Conservation (phyloP, 2,113 vertebrate species). For the Raja brachyura region DNA sequence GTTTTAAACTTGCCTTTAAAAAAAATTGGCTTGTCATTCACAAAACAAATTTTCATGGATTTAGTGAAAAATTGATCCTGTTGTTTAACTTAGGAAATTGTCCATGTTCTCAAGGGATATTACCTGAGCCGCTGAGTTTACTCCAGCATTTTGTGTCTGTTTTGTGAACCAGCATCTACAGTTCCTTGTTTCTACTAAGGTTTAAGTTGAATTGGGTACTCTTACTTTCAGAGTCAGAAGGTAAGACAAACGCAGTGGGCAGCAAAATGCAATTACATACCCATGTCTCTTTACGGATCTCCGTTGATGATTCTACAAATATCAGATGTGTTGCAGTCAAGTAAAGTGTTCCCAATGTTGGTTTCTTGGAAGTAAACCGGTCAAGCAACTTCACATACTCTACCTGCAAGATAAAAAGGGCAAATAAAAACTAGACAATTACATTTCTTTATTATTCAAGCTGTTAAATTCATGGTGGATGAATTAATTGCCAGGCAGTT, state of each 20-base stretch:
- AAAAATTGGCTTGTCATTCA: neutral
- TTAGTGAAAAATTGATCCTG: neutral
- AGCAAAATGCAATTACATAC: slow-evolving; percentile 47
- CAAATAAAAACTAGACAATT: neutral
- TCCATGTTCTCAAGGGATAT: too few relatives aligned
- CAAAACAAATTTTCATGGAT: neutral
- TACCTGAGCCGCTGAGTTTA: too few relatives aligned
- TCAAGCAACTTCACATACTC: slow-evolving; percentile 68
- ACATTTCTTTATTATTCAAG: neutral
- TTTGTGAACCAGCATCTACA: too few relatives aligned
- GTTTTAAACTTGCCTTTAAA: neutral
- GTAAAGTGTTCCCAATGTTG: slow-evolving; percentile 61
- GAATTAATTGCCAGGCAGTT: neutral
- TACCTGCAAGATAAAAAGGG: slow-evolving; percentile 51
- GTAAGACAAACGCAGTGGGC: neutral
- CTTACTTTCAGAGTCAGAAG: neutral
- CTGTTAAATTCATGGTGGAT: neutral
- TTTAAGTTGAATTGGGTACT: neutral
- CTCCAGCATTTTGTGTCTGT: too few relatives aligned
- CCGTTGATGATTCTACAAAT: slow-evolving; percentile 61
- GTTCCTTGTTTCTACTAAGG: too few relatives aligned
- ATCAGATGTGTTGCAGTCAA: slow-evolving; percentile 72
- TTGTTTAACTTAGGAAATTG: too few relatives aligned
- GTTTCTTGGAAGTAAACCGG: slow-evolving; percentile 56
- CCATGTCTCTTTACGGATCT: slow-evolving; percentile 67